Evolutionary conservation across 2,888 invertebrate species (phyloP).

Genomic region (Pyrrhopygopsis socrates): DNA sequence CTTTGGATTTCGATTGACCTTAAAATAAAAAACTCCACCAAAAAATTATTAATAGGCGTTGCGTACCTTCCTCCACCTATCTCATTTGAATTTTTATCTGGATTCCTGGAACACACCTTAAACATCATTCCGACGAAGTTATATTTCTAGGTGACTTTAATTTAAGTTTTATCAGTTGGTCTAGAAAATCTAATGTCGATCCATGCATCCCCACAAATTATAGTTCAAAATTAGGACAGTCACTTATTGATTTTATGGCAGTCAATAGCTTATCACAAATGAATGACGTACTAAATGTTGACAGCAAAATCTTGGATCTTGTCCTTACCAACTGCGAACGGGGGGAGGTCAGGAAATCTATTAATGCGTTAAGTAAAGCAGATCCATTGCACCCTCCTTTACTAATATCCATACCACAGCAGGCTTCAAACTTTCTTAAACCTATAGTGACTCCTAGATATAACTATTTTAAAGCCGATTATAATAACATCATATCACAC

Average conservation of each 20-base stretch:
- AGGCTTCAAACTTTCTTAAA: too few species aligned
- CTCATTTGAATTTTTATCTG: not conserved
- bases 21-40: not conserved
- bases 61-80: not conserved
- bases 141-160: not conserved
- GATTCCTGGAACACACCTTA: not conserved
- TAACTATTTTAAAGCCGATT: not conserved
- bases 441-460: not conserved
- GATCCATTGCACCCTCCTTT: not conserved
- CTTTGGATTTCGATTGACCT: not conserved
- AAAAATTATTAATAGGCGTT: not conserved
- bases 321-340: not conserved
- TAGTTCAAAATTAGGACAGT: not conserved
- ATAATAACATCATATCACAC: not conserved
- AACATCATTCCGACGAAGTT: not conserved
- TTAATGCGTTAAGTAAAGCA: not conserved
- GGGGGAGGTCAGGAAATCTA: not conserved
- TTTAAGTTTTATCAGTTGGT: not conserved
- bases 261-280: not conserved
- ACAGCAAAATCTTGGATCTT: not conserved
- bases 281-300: not conserved
- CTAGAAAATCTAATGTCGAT: not conserved
- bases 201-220: not conserved
- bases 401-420: too few species aligned
- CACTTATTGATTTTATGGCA: not conserved